Base-by-base conservation (phyloP, 2,888 invertebrate genomes). In the Ophonus ardosiacus region DNA sequence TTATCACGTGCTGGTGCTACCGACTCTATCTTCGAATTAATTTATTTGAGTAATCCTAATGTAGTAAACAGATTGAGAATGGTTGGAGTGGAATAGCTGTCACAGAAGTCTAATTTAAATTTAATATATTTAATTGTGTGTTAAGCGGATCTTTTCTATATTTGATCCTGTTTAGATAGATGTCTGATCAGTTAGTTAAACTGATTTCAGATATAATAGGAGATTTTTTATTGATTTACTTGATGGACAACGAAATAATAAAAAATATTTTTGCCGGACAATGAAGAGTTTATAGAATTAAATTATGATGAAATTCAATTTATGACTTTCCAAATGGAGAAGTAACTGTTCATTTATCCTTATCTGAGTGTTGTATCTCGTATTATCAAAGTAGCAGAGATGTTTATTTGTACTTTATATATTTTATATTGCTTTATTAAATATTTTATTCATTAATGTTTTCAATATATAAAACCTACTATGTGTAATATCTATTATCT, bases 111-210 rank as follows among this genome's bases (percentile, higher is more conserved):
- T 74, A 74, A 74, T 74, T 74, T 74, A 74, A 74, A 74, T 74
- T 74, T 74, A 74, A 74, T 74, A 74, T 74, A 74, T 74, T 74
- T 74, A 74, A 74, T 74, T 74, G 71, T 74, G 43, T 74, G 71
- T 43, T 74, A 74, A 74, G 71, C 71, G 17, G 71, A 74, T 74
- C 71, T 40, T 43, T 74, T 74, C 43, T 74, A 18, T 74, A 74
- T 74, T 51, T 74, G 71, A 74, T 74, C 43, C 43, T 43, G 71
- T 74, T 74, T 74, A 43, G 71, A 74, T 74, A 68, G 68, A 68
- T 68, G 68, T 68, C 38, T 74, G 71, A 74, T 74, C 71, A 43
- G 43, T 13, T 43, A 74, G 71, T 43, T 10, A 74, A 74, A 43
- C 71, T 74, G 71, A 74, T 43, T 74, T 43, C 18, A 18, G 13